A percentile compares a stretch with the other conserved stretches of the same genome.
Conservation (phyloP, 2,888 invertebrate species). For the Hirtodrosophila confusa region DNA sequence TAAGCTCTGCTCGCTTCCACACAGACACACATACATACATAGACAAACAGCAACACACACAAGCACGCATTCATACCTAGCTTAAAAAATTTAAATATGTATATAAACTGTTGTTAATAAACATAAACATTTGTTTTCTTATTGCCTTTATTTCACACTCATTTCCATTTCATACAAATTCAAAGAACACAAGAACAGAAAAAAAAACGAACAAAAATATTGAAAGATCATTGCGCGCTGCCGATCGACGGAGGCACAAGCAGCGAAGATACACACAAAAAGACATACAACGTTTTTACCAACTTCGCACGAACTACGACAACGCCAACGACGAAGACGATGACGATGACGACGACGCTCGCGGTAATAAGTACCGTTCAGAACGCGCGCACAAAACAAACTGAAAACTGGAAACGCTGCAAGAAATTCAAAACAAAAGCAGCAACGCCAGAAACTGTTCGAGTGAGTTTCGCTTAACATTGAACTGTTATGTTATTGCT, state of each 20-base stretch:
- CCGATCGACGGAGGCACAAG: slow-evolving; percentile 36
- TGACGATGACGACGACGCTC: slow-evolving; percentile 31
- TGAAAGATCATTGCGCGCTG: slow-evolving; percentile 59
- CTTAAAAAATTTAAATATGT: slow-evolving; percentile 12
- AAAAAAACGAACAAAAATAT: slow-evolving; percentile 65
- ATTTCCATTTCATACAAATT: slow-evolving; percentile 25
- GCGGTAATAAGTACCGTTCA: slow-evolving; percentile 48
- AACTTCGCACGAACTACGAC: slow-evolving; percentile 54
- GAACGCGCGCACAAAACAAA: slow-evolving; percentile 68
- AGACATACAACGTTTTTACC: slow-evolving; percentile 53
- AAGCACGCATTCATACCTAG: slow-evolving; percentile 1
- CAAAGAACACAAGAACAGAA: slow-evolving; percentile 41
- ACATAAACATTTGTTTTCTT: slow-evolving; percentile 27
- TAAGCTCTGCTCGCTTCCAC: slow-evolving; percentile 35
- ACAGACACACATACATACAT: slow-evolving; percentile 26
- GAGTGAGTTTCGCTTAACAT: slow-evolving; percentile 48
- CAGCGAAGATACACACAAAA: slow-evolving; percentile 24
- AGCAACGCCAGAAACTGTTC: slow-evolving; percentile 29
- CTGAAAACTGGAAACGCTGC: slow-evolving; percentile 34
- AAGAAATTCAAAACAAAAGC: slow-evolving; percentile 40
- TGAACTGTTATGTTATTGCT: slow-evolving; percentile 31
- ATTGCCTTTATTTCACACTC: slow-evolving; percentile 25
- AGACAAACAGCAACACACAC: slow-evolving; percentile 6
- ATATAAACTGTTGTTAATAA: slow-evolving; percentile 18
- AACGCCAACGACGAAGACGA: slow-evolving; percentile 34